Percentiles rank a stretch among this genome's conserved stretches.
Evolutionary conservation across 2,888 invertebrate genomes (phyloP).

Genomic region (Caenorhabditis imperialis): DNA sequence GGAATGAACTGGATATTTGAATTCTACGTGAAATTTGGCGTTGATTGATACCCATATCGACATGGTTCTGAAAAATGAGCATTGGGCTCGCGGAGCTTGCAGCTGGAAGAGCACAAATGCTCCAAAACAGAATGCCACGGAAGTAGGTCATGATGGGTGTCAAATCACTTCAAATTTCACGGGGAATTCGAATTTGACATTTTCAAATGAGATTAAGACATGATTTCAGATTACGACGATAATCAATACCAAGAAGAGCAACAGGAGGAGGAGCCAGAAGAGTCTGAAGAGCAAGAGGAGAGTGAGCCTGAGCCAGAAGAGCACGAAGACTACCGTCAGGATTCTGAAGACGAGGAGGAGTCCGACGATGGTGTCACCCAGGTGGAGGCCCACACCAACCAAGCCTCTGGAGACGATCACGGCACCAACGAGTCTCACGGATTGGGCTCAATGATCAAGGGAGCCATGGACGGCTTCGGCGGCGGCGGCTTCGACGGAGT

Average conservation of each 20-base stretch:
- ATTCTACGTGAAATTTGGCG: too few species aligned
- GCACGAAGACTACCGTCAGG: constrained; percentile 27
- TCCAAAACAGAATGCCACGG: too few species aligned
- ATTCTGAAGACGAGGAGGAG: constrained; percentile 45
- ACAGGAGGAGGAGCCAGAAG: constrained; percentile 25
- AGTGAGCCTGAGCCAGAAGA: constrained; percentile 16
- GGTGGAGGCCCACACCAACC: constrained; percentile 5
- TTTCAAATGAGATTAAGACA: too few species aligned
- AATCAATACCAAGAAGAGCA: too few species aligned
- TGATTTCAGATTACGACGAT: constrained; percentile 16
- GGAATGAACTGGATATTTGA: not conserved
- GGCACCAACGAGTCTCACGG: constrained; percentile 26
- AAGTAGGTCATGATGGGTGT: too few species aligned
- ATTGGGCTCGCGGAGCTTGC: too few species aligned
- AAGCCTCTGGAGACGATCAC: constrained; percentile 13
- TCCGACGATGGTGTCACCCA: constrained; percentile 42
- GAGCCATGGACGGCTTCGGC: constrained; percentile 63
- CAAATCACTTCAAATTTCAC: too few species aligned
- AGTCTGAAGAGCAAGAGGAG: constrained; percentile 11
- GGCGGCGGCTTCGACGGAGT: constrained; percentile 65
- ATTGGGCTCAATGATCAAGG: constrained; percentile 37
- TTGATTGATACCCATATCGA: too few species aligned
- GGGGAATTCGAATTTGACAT: too few species aligned
- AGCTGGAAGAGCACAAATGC: too few species aligned
- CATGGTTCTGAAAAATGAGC: too few species aligned